phyloP scores from a whole-genome alignment of 2,888 invertebrate genomes.

The Diarsia dahlii region DNA sequence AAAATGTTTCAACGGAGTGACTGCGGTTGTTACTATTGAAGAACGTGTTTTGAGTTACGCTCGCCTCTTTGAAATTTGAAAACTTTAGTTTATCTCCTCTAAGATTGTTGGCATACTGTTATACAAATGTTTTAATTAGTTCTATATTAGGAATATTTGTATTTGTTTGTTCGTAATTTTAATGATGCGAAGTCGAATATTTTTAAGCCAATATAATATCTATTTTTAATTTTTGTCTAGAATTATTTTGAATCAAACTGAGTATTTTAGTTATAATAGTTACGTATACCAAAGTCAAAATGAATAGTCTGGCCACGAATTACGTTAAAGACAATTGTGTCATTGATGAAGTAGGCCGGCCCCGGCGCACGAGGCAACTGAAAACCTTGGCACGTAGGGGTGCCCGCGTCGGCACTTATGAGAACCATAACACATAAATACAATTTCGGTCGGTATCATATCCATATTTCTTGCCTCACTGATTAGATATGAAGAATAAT shows the following conservation, averaged over 20 bases:
- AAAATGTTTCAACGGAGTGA: slow-evolving; percentile 76
- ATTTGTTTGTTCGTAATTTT: slow-evolving; percentile 39
- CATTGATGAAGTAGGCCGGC: slow-evolving; percentile 51
- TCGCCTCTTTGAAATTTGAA: slow-evolving; percentile 78
- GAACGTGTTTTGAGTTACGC: slow-evolving; percentile 63
- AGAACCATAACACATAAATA: slow-evolving; percentile 78
- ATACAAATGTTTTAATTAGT: slow-evolving; percentile 57
- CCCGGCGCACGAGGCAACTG: slow-evolving; percentile 38
- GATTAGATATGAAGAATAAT: slow-evolving; percentile 89
- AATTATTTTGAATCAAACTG: neutral
- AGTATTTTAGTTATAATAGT: slow-evolving; percentile 9
- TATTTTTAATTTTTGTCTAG: neutral
- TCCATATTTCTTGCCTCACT: slow-evolving; percentile 84
- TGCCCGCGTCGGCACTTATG: slow-evolving; percentile 62
- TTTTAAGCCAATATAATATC: slow-evolving; percentile 13
- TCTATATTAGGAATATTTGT: slow-evolving; percentile 39
- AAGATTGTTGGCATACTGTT: slow-evolving; percentile 63
- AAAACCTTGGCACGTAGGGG: slow-evolving; percentile 64
- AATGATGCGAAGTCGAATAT: slow-evolving; percentile 18
- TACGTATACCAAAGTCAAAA: slow-evolving; percentile 2
- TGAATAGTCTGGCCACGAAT: slow-evolving; percentile 26
- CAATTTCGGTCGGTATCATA: slow-evolving; percentile 74
- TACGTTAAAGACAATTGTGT: slow-evolving; percentile 41
- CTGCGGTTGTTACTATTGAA: slow-evolving; percentile 67
- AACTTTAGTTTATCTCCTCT: slow-evolving; percentile 66